phyloP scores from a whole-genome alignment of 2,888 invertebrate species.

The Habroteleia sp. region DNA sequence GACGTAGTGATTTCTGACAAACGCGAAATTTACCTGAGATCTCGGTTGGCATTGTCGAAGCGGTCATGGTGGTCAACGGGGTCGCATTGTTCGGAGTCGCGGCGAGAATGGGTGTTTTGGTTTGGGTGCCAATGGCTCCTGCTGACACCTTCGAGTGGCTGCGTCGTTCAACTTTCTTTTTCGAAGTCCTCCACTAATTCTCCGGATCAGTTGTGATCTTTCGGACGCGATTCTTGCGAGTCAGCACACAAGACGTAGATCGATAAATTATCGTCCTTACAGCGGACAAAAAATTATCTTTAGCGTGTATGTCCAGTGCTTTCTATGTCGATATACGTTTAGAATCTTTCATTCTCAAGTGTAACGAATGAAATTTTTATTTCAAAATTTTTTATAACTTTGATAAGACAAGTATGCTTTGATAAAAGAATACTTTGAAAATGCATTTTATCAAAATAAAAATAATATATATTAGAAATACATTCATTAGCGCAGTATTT shows the following conservation, averaged over 20 bases:
- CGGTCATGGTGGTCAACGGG: slow-evolving; percentile 65
- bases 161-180: slow-evolving; percentile 33
- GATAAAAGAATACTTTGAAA: no score
- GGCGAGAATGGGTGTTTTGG: slow-evolving; percentile 64
- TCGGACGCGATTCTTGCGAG: slow-evolving; percentile 50
- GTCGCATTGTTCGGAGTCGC: slow-evolving; percentile 62
- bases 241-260: slow-evolving; percentile 53
- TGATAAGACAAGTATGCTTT: no score
- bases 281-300: slow-evolving; percentile 36
- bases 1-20: slow-evolving; percentile 57
- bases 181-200: slow-evolving; percentile 50
- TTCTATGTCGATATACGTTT: not conserved
- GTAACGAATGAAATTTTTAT: slow-evolving; percentile 11
- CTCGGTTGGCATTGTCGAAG: slow-evolving; percentile 58
- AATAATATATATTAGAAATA: no score
- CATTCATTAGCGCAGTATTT: no score
- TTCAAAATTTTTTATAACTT: no score
- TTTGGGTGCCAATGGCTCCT: slow-evolving; percentile 63
- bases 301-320: slow-evolving; percentile 12
- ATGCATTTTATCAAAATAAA: no score
- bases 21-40: slow-evolving; percentile 66
- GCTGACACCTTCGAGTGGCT: slow-evolving; percentile 65
- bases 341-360: not conserved
- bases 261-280: slow-evolving; percentile 59
- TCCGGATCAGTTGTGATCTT: slow-evolving; percentile 48